These are phyloP conservation scores for Cranoglanis bouderius DNA, from an alignment of 2,113 vertebrate species.

Conservation along the genomic window DNA sequence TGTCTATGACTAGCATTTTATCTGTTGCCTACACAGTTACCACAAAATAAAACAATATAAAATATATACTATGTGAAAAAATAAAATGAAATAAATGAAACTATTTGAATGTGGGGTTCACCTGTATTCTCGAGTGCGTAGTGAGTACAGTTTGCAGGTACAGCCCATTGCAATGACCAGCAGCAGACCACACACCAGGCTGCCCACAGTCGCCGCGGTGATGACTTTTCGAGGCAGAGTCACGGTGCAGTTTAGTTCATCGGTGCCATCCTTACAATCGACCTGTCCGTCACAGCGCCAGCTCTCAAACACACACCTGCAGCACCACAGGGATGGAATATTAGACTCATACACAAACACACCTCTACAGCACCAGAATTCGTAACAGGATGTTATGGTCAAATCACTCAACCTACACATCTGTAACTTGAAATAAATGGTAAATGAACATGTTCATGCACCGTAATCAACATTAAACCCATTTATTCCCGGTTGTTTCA, in stretches of 20 bases:
- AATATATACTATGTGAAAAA: neutral
- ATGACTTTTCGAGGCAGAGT: constrained; percentile 87
- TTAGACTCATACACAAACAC: neutral
- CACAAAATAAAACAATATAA: neutral
- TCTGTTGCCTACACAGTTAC: neutral
- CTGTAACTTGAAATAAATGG: neutral
- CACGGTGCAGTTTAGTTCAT: constrained; percentile 84
- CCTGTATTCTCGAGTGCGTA: constrained; percentile 83
- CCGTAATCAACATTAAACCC: neutral
- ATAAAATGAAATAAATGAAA: neutral
- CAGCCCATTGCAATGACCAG: constrained; percentile 90
- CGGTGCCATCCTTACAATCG: constrained; percentile 85
- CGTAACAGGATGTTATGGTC: neutral
- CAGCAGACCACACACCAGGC: constrained; percentile 85
- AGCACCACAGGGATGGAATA: constrained; percentile 2
- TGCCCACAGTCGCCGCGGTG: constrained; percentile 85
- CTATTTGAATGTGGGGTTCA: constrained; percentile 30
- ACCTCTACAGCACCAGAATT: neutral
- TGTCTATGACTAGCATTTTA: neutral
- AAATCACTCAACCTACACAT: neutral
- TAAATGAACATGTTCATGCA: neutral
- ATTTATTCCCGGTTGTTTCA: neutral
- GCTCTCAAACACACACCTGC: constrained; percentile 88
- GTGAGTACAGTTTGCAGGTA: constrained; percentile 88
- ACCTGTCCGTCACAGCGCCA: constrained; percentile 90